These are phyloP conservation scores for Tapirus indicus DNA, from an alignment of 2,797 vertebrate species.

Conservation along the genomic window DNA sequence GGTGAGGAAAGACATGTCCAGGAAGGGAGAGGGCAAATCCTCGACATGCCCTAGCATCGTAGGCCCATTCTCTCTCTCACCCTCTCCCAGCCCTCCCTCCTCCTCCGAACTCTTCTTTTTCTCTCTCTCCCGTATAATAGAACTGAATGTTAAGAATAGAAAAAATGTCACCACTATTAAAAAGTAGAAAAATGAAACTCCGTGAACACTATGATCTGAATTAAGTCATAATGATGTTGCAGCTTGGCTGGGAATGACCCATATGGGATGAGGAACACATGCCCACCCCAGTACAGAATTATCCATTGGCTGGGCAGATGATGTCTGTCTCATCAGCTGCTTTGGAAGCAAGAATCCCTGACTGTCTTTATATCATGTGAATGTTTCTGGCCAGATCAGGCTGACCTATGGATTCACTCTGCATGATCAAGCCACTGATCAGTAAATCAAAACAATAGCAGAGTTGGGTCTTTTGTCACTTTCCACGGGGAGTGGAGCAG, in stretches of 20 bases:
- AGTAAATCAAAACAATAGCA: slow-evolving; percentile 48
- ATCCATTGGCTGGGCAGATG: background rate
- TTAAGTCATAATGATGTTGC: background rate
- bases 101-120: no score
- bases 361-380: background rate
- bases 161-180: background rate
- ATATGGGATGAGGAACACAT: background rate
- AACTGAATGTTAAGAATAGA: slow-evolving; percentile 9
- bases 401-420: slow-evolving; percentile 41
- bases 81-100: background rate
- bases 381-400: background rate
- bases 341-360: slow-evolving; percentile 54
- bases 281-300: background rate
- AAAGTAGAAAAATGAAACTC: slow-evolving; percentile 32
- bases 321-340: background rate
- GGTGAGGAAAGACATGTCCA: background rate
- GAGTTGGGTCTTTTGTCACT: background rate
- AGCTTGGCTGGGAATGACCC: background rate
- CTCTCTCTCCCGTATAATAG: background rate
- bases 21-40: background rate
- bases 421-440: background rate
- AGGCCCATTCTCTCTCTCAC: background rate
- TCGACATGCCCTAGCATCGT: no score
- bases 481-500: background rate
- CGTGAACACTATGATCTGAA: background rate